Conservation (phyloP, 2,113 vertebrate species). For the Urocolius indicus region DNA sequence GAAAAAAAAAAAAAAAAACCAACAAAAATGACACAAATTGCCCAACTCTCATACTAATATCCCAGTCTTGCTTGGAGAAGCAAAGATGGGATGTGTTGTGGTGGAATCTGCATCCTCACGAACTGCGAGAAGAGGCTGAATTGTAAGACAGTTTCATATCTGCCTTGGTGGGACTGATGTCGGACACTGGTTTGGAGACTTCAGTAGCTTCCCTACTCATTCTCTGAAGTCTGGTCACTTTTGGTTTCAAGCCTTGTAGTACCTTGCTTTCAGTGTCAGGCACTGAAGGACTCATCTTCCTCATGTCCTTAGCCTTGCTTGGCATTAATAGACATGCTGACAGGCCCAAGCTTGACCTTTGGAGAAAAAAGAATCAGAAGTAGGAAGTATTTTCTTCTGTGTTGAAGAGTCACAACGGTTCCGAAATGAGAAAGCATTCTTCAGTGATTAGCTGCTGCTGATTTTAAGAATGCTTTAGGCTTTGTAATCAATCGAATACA, state of each 20-base stretch:
- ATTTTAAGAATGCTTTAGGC: slow-evolving; percentile 33
- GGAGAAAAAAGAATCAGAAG: not conserved
- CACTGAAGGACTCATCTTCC: not conserved
- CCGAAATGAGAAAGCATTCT: not conserved
- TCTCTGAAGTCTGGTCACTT: not conserved
- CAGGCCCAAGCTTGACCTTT: not conserved
- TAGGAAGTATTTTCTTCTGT: not conserved
- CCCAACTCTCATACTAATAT: not conserved
- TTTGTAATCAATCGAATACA: slow-evolving; percentile 11
- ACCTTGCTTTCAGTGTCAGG: not conserved
- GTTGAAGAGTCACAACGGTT: not conserved
- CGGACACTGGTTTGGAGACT: not conserved
- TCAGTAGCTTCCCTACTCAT: not conserved
- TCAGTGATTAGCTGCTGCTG: slow-evolving; percentile 18
- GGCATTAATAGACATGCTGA: not conserved
- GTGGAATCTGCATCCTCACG: not conserved
- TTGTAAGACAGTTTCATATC: not conserved
- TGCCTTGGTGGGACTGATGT: not conserved
- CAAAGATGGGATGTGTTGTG: not conserved
- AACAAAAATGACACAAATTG: not conserved
- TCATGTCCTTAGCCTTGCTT: not conserved
- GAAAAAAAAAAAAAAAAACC: not conserved
- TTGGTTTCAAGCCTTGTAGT: not conserved
- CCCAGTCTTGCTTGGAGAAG: not conserved
- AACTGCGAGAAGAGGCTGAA: not conserved